Evolutionary conservation across 2,888 invertebrate genomes (phyloP), one percentile per base, ranked within the genome.

Genomic region (Agrotis exclamationis): DNA sequence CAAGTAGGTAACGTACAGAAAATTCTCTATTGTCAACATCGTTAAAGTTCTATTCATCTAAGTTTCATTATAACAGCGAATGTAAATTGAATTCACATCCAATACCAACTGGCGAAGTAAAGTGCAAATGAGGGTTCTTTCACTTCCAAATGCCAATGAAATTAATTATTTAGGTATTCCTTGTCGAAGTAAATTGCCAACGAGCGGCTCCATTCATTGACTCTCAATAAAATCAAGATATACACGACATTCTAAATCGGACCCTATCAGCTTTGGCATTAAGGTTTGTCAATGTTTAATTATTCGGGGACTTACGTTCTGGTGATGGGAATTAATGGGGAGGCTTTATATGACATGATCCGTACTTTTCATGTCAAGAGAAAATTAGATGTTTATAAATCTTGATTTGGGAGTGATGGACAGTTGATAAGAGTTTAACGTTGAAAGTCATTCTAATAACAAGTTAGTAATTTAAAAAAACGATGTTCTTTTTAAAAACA

Each of bases 151-250:
- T 81, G 74, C 76, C 86, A 88, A 87, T 87, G 74, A 87, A 89
- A 88, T 89, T 88, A 89, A 89, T 90, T 90, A 89, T 90, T 87
- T 89, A 87, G 83, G 83, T 85, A 83, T 88, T 87, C 88, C 82
- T 85, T 77, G 80, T 80, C 78, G 82, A 74, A 75, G 80, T 78
- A 82, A 86, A 87, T 88, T 85, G 87, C 76, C 82, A 82, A 77
- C 80, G 85, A 86, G 74, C 71, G 76, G 70, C 73, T 66, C 77
- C 69, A 82, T 87, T 87, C 85, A 88, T 80, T 74, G 80, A 79
- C 67, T 81, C 81, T 77, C 74, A 85, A 84, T 82, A 82, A 84
- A 87, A 84, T 85, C 78, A 76, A n/a, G 69, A 74, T 74, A 74
- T 70, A 74, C 62, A 53, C 47, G 47, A 18, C 66, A n/a, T 63